Evolutionary conservation across 2,797 vertebrate species (phyloP), one percentile per base, ranked within the genome.

Genomic region (Knipowitschia caucasica): DNA sequence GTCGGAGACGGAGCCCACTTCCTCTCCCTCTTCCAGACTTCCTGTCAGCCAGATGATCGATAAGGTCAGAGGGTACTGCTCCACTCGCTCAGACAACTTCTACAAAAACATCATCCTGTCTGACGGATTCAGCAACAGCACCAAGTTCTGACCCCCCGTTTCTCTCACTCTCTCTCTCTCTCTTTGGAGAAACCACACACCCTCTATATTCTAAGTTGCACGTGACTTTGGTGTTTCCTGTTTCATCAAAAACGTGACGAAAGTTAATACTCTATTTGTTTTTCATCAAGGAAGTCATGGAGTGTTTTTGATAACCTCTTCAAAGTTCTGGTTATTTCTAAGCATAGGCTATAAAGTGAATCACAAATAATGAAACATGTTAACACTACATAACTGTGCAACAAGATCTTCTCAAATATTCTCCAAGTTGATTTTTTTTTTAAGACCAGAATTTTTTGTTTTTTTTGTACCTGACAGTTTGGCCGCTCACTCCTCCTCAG

Each of bases 61-160:
- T 82, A 98, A 98, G 73, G 94, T 96, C 67, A 95, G 93, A 69
- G 94, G 90, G 59, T 98, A 97, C 84, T 98, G 92, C 83, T 93
- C 86, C 54, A 87, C 93, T 5, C 94, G 89, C 75, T 94, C 94
- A 0, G 93, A 99, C 78, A 96, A 92, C 84, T 97, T 98, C 90
- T 97, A 96, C 88, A 96, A 96, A 88, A 98, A 95, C 77, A 95
- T 97, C 79, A 94, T 98, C 64, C 87, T 95, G 90, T 95, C 95
- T 0, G 95, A 99, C 61, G 89, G 93, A 50, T 95, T 95, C 61
- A 91, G 90, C 80, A 87, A 93, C 81, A 95, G 93, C 87, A 98
- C 95, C 38, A 92, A 93, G 77, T 95, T 99, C 85, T 98, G 90
- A 71, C 53, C 2, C 6, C 24, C 6, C n/a, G n/a, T n/a, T n/a